Evolutionary conservation across 2,113 vertebrate species (phyloP).

Genomic region (Sisor rabdophorus): DNA sequence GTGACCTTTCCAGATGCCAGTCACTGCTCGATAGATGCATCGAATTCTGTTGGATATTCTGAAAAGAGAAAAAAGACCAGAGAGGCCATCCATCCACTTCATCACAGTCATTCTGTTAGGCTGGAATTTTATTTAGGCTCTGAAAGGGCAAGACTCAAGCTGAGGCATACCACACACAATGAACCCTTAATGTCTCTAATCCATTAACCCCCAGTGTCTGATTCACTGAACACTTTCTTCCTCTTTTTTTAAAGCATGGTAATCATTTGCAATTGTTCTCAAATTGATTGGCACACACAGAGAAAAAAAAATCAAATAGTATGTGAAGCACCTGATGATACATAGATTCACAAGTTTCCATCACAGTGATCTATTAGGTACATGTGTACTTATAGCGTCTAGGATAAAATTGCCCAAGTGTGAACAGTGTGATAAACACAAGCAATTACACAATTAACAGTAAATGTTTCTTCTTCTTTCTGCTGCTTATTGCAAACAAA

Average conservation of each 20-base stretch:
- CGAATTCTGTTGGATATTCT: constrained; percentile 30
- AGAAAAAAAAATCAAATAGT: neutral
- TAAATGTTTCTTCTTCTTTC: neutral
- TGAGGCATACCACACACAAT: constrained; percentile 33
- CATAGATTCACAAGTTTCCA: neutral
- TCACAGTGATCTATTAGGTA: neutral
- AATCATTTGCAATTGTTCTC: neutral
- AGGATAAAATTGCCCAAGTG: no score
- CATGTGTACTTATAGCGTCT: neutral
- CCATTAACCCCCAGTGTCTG: constrained; percentile 22
- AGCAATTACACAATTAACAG: neutral
- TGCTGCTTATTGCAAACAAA: neutral
- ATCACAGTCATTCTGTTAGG: constrained; percentile 40
- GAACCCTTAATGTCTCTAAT: constrained; percentile 6
- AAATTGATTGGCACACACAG: neutral
- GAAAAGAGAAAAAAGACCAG: constrained; percentile 28
- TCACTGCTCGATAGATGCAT: constrained; percentile 35
- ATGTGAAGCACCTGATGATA: neutral
- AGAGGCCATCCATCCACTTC: constrained; percentile 54
- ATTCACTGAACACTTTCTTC: constrained; percentile 33
- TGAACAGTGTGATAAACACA: neutral
- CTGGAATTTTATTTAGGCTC: constrained; percentile 48
- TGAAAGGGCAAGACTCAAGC: constrained; percentile 58
- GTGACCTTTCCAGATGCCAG: constrained; percentile 48
- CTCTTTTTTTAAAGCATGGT: neutral